Base-by-base conservation (phyloP, 2,888 invertebrate genomes). In the Creontiades dilutus region DNA sequence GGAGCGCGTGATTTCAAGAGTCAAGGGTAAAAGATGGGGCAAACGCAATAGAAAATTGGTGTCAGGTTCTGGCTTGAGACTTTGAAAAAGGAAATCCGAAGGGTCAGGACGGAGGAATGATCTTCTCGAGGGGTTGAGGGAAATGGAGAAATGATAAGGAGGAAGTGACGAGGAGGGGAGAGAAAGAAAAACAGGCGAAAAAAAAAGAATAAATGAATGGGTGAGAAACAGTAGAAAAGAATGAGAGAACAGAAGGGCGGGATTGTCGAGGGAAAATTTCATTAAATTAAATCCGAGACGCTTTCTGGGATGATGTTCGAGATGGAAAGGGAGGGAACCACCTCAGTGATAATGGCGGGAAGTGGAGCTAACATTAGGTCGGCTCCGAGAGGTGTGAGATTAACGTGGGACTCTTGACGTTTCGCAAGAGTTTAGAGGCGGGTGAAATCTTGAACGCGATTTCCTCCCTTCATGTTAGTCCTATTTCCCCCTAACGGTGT, bases 241-340 rank as follows among this genome's bases (percentile, higher is more conserved):
- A 23, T 16, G 52, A 52, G 81, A 81, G 47, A 48, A 47, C 27
- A 11, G 80, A 80, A 80, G 80, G 16, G 52, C 11, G 27, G 68
- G 27, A 23, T 68, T 27, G 19, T 37, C 16, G 47, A 46, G 46
- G 47, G 78, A 61, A 61, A 61, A 85, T 85, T 85, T 85, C 85
- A 85, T 85, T 85, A 85, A 85, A 85, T 85, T 85, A 85, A 85
- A 85, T 85, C 85, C 16, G 85, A 85, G 85, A 85, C 85, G 85
- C 55, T 16, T 52, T 52, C 16, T 52, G 80, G 80, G 82, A 14
- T 82, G 82, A 52, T 82, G 82, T 37, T n/a, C 46, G 82, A 37
- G 48, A 82, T 52, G 85, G 46, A 23, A 12, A 57, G 27, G 76
- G 16, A 4, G 46, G 78, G 16, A 46, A 46, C n/a, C 61, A 19